Conservation (phyloP, 1,140 invertebrate species). For the Hydropsyche tenuis region DNA sequence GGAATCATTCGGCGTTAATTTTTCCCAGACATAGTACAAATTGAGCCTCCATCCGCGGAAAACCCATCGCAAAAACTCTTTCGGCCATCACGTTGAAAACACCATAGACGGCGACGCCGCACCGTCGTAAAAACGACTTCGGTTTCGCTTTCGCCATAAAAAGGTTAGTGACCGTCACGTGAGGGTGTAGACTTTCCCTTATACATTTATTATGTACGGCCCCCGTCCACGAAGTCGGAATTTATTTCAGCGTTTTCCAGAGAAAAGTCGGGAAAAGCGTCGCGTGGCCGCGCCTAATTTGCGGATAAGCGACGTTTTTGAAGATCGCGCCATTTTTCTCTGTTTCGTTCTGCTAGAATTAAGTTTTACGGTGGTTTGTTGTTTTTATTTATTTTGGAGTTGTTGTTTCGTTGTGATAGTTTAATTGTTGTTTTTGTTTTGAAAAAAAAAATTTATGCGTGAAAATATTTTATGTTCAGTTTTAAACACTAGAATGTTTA, state of each 20-base stretch:
- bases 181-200: conserved; percentile 2
- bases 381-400: too few relatives aligned
- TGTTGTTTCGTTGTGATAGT: too few relatives aligned
- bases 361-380: too few relatives aligned
- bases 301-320: not conserved
- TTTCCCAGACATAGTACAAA: conserved; percentile 14
- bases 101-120: too few relatives aligned
- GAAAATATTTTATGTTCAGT: too few relatives aligned
- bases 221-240: conserved; percentile 5
- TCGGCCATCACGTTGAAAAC: not conserved
- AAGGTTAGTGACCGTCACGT: conserved; percentile 43
- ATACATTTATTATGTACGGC: not conserved
- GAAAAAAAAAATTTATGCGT: too few relatives aligned
- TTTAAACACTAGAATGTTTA: too few relatives aligned
- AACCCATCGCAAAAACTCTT: conserved; percentile 2
- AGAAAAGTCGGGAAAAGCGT: not conserved
- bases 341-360: too few relatives aligned
- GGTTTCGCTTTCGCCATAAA: conserved; percentile 42
- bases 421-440: too few relatives aligned
- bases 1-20: conserved; percentile 7
- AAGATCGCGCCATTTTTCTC: not conserved
- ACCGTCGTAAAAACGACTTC: conserved; percentile 30
- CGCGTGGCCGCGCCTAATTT: not conserved
- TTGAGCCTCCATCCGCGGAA: conserved; percentile 5
- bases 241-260: conserved; percentile 23